Evolutionary conservation across 2,113 vertebrate species (phyloP).

Genomic region (Corydoras sp.): DNA sequence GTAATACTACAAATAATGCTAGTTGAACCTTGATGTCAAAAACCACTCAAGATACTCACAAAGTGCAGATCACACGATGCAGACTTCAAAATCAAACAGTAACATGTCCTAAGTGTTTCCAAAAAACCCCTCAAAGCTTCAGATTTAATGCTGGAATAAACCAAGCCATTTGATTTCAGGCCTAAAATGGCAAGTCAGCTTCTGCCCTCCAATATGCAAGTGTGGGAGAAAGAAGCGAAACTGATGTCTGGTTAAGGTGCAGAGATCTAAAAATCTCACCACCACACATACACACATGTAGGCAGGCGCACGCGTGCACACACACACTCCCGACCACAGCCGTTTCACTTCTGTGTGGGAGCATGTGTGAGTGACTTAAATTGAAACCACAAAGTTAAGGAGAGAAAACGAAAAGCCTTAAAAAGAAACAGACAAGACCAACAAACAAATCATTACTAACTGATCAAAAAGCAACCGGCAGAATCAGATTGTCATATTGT

Average conservation of each 20-base stretch:
- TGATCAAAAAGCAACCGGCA: background rate
- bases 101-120: too few species aligned
- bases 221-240: conserved; percentile 42
- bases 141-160: background rate
- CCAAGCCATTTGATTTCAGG: too few species aligned
- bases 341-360: conserved; percentile 50
- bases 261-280: conserved; percentile 46
- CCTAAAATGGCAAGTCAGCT: conserved; percentile 8
- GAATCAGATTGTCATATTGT: background rate
- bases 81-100: too few species aligned
- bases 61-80: too few species aligned
- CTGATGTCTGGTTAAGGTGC: conserved; percentile 46
- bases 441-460: conserved; percentile 17
- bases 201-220: background rate
- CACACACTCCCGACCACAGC: conserved; percentile 50
- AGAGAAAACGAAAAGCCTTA: conserved; percentile 33
- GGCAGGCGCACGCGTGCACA: conserved; percentile 10
- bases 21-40: too few species aligned
- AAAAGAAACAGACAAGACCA: conserved; percentile 3
- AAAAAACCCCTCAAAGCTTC: background rate
- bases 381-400: conserved; percentile 35
- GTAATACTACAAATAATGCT: too few species aligned
- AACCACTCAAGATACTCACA: too few species aligned
- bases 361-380: conserved; percentile 43
- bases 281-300: conserved; percentile 18